phyloP scores from a whole-genome alignment of 2,888 invertebrate species.

The Andrena hattorfiana region DNA sequence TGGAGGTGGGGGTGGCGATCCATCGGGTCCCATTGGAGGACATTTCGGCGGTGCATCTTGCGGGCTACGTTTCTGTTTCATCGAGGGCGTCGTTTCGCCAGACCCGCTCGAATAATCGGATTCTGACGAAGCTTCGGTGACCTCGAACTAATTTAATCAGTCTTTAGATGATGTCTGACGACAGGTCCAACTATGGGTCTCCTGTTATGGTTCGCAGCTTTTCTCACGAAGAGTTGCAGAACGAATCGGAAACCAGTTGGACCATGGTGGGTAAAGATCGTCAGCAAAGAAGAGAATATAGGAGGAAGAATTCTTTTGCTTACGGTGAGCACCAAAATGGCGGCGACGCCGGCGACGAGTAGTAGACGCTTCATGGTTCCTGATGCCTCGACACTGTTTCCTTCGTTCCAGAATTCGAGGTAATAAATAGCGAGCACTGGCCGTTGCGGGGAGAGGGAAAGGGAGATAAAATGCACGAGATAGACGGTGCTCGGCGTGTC shows the following conservation, averaged over 20 bases:
- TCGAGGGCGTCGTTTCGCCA: no score
- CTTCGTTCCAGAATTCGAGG: background rate
- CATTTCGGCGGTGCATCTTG: background rate
- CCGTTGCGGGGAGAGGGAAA: background rate
- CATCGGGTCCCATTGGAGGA: background rate
- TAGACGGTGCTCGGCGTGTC: constrained; percentile 8
- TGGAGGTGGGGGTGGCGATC: background rate
- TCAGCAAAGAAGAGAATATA: background rate
- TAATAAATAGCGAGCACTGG: constrained; percentile 35
- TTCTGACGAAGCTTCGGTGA: background rate
- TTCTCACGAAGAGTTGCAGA: background rate
- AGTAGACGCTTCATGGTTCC: constrained; percentile 37
- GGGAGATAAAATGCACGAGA: background rate
- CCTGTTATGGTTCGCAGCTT: background rate
- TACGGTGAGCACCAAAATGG: constrained; percentile 33
- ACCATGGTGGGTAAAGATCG: background rate
- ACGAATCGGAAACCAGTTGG: constrained; percentile 1
- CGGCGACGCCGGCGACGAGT: background rate
- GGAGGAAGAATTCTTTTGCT: background rate
- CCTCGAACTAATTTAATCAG: constrained; percentile 15
- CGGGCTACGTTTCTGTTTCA: constrained; percentile 17
- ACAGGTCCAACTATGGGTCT: background rate
- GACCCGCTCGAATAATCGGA: background rate
- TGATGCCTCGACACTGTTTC: constrained; percentile 17
- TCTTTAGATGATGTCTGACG: background rate